Base-by-base conservation (phyloP, 2,113 vertebrate species). In the Anthoscopus minutus region DNA sequence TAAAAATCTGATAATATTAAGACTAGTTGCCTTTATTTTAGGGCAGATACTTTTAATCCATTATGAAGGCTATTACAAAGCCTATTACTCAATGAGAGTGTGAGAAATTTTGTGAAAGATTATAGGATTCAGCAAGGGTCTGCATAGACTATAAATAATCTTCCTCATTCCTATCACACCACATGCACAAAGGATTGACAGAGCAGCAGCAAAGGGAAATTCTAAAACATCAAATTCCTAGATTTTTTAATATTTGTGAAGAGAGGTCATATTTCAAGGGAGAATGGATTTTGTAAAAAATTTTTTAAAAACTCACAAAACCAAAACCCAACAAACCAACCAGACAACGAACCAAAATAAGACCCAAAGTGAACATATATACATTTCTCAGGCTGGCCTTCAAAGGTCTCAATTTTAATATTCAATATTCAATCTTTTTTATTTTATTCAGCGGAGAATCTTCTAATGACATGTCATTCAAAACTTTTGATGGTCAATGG, bases 121-220 rank as follows among this genome's bases (percentile, higher is more conserved):
- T 81, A 21, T 33, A 82, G 42, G 50, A 93, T 16, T 96, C 60
- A 66, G 17, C 7, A 88, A 83, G 10, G 11, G 4, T 47, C 16
- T 76, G 50, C 40, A 80, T 5, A 84, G 48, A 87, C 78, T 48
- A 87, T 85, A 96, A 95, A 94, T 80, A 85, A 94, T 74, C 54
- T 74, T 47, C 27, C 15, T 85, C 24, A 91, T 91, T 72, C 51
- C 22, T 69, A 19, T 56, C 11, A 84, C 93, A 7, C 13, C 35
- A 62, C 22, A 22, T 50, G 25, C 16, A 25, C 7, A 62, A 62
- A 50, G 22, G 17, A 25, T 11, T 64, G 37, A 89, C 86, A 60
- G 58, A 82, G 35, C 6, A 80, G 15, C 8, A 70, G 20, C 14
- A 67, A 37, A 65, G 31, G 4, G 12, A 7, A 2, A 77, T 77